These are phyloP conservation scores for Agapostemon virescens DNA, from an alignment of 2,888 invertebrate species.

Conservation along the genomic window DNA sequence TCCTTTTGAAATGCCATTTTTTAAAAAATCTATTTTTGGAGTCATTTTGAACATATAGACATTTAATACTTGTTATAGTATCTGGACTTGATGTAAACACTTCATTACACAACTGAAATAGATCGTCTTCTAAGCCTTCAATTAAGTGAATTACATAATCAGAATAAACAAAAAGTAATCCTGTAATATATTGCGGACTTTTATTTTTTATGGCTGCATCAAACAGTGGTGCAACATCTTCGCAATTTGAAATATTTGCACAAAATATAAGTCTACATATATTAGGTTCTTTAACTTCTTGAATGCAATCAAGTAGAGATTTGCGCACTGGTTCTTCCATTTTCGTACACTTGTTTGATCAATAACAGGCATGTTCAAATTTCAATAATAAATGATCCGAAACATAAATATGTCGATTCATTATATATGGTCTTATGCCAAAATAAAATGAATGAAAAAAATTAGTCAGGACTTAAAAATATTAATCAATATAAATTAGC, in stretches of 20 bases:
- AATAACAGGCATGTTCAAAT: constrained; percentile 15
- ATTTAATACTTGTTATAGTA: constrained; percentile 30
- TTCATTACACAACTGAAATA: constrained; percentile 32
- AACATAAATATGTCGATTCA: neutral
- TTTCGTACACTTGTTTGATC: constrained; percentile 34
- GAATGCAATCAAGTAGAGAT: constrained; percentile 7
- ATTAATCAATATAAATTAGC: neutral
- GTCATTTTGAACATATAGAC: constrained; percentile 34
- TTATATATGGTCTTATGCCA: neutral
- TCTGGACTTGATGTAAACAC: constrained; percentile 8
- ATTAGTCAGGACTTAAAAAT: neutral
- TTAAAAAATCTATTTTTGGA: constrained; percentile 29
- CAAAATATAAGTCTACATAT: constrained; percentile 41
- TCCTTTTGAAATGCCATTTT: constrained; percentile 32
- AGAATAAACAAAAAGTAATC: constrained; percentile 33
- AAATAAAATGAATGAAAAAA: neutral
- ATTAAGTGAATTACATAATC: constrained; percentile 41
- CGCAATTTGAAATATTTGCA: constrained; percentile 25
- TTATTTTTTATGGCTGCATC: constrained; percentile 19
- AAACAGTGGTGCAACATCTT: constrained; percentile 18
- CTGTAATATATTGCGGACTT: constrained; percentile 16
- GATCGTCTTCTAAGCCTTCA: constrained; percentile 27
- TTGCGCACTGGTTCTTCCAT: constrained; percentile 25
- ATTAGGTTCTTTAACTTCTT: neutral
- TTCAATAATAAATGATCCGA: neutral